These are phyloP conservation scores for Ooceraea biroi DNA, from an alignment of 1,140 invertebrate genomes.

Conservation along the genomic window DNA sequence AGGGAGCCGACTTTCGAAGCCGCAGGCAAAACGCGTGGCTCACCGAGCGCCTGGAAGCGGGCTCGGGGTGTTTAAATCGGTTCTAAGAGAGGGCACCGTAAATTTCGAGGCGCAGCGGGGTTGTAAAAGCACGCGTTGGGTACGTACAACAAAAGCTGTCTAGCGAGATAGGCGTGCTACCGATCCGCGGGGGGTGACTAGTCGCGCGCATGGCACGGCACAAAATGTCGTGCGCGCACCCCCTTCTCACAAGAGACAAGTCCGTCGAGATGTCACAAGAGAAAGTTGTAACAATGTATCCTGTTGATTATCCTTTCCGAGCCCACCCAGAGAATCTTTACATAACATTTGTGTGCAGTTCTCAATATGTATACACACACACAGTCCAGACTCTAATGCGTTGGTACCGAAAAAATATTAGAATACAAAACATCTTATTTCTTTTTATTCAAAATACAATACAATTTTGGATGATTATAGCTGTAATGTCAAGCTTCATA, in stretches of 20 bases:
- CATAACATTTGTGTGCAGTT: neutral
- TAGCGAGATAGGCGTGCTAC: slow-evolving; percentile 52
- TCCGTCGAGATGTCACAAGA: neutral
- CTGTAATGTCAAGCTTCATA: too few species aligned
- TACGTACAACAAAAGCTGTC: slow-evolving; percentile 62
- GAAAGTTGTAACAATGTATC: neutral
- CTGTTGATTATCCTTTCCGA: neutral
- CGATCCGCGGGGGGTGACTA: slow-evolving; percentile 34
- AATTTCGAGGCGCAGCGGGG: slow-evolving; percentile 71
- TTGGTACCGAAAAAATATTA: too few species aligned
- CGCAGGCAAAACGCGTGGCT: slow-evolving; percentile 48
- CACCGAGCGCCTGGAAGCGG: slow-evolving; percentile 3
- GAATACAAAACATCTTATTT: too few species aligned
- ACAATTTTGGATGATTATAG: too few species aligned
- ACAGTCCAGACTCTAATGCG: too few species aligned
- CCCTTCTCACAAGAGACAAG: neutral
- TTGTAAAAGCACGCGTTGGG: slow-evolving; percentile 49
- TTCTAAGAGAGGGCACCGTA: slow-evolving; percentile 70
- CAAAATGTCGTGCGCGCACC: neutral
- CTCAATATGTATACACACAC: too few species aligned
- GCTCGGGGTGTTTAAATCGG: slow-evolving; percentile 61
- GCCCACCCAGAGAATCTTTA: neutral
- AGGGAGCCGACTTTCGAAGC: too few species aligned
- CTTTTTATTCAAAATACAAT: too few species aligned
- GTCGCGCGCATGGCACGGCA: slow-evolving; percentile 23